Evolutionary conservation across 30 jellyfish, hydroid and myxozoan species (phyloP).

Genomic region (Nemopilema nomurai): DNA sequence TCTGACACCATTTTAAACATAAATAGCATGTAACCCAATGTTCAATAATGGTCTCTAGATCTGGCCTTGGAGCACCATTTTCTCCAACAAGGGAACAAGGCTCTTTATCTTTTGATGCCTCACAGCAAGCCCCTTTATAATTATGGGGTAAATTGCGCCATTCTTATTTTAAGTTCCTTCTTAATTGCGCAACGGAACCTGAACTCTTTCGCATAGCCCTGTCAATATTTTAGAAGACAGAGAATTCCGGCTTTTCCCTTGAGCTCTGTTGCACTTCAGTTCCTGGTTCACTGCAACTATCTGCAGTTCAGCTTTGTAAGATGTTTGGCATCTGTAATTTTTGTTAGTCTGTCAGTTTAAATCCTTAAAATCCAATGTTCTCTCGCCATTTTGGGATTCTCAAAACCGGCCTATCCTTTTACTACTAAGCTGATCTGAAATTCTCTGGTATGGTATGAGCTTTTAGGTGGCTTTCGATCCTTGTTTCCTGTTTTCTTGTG

Average conservation of each 20-base stretch:
- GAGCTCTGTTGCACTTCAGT: neutral
- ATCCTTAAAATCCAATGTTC: neutral
- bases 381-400: neutral
- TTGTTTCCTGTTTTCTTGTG: neutral
- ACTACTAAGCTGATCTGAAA: neutral
- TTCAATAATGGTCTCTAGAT: neutral
- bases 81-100: neutral
- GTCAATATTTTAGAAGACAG: constrained; percentile 2
- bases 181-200: constrained; percentile 14
- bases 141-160: constrained; percentile 3
- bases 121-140: neutral
- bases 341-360: neutral
- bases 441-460: neutral
- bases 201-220: neutral
- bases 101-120: neutral
- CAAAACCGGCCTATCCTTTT: neutral
- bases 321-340: neutral
- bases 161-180: neutral
- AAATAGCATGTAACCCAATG: neutral
- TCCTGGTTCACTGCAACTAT: constrained; percentile 1
- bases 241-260: constrained; percentile 1
- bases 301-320: neutral
- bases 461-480: neutral
- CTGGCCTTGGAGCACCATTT: neutral
- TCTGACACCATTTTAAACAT: neutral